These are phyloP conservation scores for Rhyzopertha dominica DNA, from an alignment of 1,140 invertebrate genomes.

Conservation along the genomic window DNA sequence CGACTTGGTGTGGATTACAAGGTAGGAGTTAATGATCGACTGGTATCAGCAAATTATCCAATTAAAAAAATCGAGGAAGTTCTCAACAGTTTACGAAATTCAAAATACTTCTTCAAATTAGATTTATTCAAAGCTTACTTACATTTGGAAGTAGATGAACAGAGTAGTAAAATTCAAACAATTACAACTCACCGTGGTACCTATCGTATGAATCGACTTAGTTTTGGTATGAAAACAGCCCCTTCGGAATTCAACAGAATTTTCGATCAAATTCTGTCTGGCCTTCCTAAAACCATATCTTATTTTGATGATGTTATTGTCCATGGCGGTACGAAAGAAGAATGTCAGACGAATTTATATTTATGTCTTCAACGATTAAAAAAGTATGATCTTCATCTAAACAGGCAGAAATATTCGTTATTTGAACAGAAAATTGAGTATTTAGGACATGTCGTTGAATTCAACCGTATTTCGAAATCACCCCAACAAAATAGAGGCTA, in stretches of 20 bases:
- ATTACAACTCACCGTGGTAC: constrained; percentile 22
- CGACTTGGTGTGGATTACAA: constrained; percentile 45
- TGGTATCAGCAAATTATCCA: constrained; percentile 23
- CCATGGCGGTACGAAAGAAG: constrained; percentile 12
- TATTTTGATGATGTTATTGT: constrained; percentile 27
- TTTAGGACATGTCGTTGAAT: too few species aligned
- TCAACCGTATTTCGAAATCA: too few species aligned
- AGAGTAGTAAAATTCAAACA: constrained; percentile 15
- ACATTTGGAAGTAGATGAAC: constrained; percentile 29
- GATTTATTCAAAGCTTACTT: constrained; percentile 36
- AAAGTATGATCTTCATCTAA: too few species aligned
- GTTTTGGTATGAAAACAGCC: constrained; percentile 49
- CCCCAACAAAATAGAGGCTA: too few species aligned
- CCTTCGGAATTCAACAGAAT: constrained; percentile 50
- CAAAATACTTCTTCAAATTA: constrained; percentile 27
- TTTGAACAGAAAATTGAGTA: too few species aligned
- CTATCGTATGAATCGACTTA: constrained; percentile 43
- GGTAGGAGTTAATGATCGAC: constrained; percentile 23
- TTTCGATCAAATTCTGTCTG: constrained; percentile 40
- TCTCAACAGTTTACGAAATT: constrained; percentile 18
- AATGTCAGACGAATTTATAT: constrained; percentile 16
- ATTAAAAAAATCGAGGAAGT: constrained; percentile 32
- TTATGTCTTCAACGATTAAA: too few species aligned
- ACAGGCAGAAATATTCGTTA: too few species aligned
- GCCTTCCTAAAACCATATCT: constrained; percentile 9